Conservation (phyloP, 2,888 invertebrate species). For the Temnothorax unifasciatus region DNA sequence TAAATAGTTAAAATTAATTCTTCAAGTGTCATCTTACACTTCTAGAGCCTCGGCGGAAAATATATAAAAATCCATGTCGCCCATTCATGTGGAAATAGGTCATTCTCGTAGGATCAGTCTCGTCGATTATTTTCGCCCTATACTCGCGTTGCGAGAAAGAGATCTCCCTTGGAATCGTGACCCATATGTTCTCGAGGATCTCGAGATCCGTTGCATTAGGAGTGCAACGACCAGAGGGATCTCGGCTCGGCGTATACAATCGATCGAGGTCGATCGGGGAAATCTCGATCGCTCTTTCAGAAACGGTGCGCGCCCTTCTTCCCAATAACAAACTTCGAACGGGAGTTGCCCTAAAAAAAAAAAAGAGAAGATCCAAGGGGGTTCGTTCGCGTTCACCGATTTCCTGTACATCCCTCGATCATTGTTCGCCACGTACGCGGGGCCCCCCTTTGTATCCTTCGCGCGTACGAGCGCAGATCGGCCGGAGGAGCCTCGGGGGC, state of each 20-base stretch:
- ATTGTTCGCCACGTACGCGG: slow-evolving; percentile 34
- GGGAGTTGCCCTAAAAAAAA: slow-evolving; percentile 25
- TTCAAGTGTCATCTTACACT: neutral
- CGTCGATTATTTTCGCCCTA: slow-evolving; percentile 8
- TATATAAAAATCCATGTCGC: neutral
- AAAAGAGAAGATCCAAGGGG: slow-evolving; percentile 55
- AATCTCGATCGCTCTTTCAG: slow-evolving; percentile 23
- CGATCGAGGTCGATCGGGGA: slow-evolving; percentile 43
- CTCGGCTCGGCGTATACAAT: slow-evolving; percentile 21
- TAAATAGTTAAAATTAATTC: neutral
- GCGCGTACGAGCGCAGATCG: slow-evolving; percentile 26
- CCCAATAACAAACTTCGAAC: slow-evolving; percentile 43
- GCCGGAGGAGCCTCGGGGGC: neutral
- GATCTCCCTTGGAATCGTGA: neutral
- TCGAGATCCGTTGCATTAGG: slow-evolving; percentile 29
- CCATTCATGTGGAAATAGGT: neutral
- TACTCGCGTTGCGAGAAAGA: neutral
- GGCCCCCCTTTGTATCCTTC: slow-evolving; percentile 39
- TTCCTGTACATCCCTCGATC: slow-evolving; percentile 66
- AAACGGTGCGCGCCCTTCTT: neutral
- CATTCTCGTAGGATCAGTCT: neutral
- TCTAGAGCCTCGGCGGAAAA: neutral
- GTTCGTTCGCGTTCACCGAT: slow-evolving; percentile 54
- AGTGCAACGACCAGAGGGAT: slow-evolving; percentile 13
- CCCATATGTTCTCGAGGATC: slow-evolving; percentile 23